A percentile compares a stretch with the other conserved stretches of the same genome.
Evolutionary conservation across 2,113 vertebrate species (phyloP).

Genomic region (Falcunculus frontatus): DNA sequence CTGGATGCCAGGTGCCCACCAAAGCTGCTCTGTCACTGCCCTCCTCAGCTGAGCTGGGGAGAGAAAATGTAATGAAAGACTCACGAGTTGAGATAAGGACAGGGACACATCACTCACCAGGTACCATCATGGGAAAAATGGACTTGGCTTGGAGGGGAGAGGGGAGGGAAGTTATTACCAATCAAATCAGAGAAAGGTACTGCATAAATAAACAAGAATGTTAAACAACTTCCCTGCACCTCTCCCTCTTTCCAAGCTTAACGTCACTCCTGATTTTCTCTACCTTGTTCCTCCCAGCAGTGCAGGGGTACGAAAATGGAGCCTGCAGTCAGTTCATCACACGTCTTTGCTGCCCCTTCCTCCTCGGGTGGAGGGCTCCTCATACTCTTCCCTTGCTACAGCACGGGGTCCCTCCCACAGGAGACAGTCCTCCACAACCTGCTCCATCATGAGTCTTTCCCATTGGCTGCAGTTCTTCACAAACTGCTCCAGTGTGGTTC

Average conservation of each 20-base stretch:
- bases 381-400: background rate
- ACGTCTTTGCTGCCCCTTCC: background rate
- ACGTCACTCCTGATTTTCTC: background rate
- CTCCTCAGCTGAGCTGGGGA: background rate
- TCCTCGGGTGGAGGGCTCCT: background rate
- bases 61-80: background rate
- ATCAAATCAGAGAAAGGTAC: background rate
- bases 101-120: background rate
- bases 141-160: background rate
- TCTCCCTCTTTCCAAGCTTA: background rate
- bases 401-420: background rate
- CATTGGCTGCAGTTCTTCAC: background rate
- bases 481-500: background rate
- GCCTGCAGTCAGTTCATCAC: background rate
- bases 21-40: background rate
- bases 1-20: background rate
- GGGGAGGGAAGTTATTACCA: background rate
- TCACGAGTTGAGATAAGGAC: background rate
- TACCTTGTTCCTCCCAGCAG: background rate
- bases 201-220: background rate
- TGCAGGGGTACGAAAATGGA: background rate
- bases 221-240: background rate
- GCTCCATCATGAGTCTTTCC: background rate
- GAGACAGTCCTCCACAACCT: background rate
- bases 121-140: background rate